Conservation (phyloP, 2,888 invertebrate species). For the Monoplex corrugatus region DNA sequence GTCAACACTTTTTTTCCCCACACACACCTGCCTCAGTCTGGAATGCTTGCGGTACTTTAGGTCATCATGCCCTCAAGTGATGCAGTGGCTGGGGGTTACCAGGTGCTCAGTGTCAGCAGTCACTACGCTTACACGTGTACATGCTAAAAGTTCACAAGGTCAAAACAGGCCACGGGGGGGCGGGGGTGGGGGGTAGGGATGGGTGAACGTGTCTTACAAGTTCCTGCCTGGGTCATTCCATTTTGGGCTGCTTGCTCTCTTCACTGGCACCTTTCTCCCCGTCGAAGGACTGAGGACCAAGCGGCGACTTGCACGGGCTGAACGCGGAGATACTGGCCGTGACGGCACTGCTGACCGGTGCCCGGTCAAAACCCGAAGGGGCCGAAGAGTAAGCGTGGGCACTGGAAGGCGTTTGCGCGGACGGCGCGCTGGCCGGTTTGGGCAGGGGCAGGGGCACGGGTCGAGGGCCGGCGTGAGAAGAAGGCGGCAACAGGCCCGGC, state of each 20-base stretch:
- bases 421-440: background rate
- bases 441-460: background rate
- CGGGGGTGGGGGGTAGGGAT: background rate
- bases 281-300: background rate
- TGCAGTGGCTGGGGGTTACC: too few species aligned
- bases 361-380: background rate
- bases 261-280: background rate
- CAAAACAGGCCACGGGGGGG: background rate
- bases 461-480: background rate
- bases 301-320: background rate
- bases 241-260: conserved; percentile 17
- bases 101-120: too few species aligned
- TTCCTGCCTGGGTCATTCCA: conserved; percentile 35
- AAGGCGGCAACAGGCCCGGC: background rate
- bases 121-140: too few species aligned
- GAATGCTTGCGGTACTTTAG: conserved; percentile 9
- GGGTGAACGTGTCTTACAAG: background rate
- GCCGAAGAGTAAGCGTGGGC: background rate
- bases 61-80: too few species aligned
- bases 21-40: background rate
- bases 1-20: background rate
- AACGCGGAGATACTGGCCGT: background rate
- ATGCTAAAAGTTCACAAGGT: too few species aligned
- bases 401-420: background rate
- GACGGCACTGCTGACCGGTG: background rate